These are phyloP conservation scores for Cyprinella venusta DNA, from an alignment of 2,797 vertebrate genomes.

Conservation along the genomic window DNA sequence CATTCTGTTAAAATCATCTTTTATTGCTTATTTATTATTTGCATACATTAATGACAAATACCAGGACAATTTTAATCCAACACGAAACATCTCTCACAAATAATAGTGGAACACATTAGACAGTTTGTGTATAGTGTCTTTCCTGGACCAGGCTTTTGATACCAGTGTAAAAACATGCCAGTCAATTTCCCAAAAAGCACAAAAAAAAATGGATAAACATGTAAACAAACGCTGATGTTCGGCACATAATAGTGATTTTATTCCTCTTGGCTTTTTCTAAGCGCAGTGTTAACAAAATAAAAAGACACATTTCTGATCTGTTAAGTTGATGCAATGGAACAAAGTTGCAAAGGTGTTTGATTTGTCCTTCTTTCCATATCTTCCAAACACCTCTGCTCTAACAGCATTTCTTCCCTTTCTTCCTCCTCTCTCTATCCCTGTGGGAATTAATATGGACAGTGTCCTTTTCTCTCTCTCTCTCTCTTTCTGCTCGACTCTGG, in stretches of 20 bases:
- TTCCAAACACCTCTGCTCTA: constrained; percentile 57
- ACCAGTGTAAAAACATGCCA: constrained; percentile 41
- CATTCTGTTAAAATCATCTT: constrained; percentile 14
- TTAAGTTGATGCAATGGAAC: neutral
- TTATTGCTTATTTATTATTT: constrained; percentile 61
- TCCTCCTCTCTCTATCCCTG: constrained; percentile 75
- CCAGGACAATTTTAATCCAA: constrained; percentile 59
- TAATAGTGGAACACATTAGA: constrained; percentile 54
- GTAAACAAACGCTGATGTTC: constrained; percentile 48
- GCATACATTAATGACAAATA: constrained; percentile 52
- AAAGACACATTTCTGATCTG: neutral
- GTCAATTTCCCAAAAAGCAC: constrained; percentile 63
- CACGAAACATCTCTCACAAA: constrained; percentile 51
- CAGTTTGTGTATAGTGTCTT: constrained; percentile 63
- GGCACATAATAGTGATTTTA: constrained; percentile 64
- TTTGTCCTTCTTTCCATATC: constrained; percentile 6
- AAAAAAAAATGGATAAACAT: constrained; percentile 26
- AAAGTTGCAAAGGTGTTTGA: neutral
- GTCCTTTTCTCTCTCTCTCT: constrained; percentile 79
- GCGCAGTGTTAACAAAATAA: constrained; percentile 58
- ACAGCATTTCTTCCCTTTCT: constrained; percentile 80
- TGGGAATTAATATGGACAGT: constrained; percentile 84
- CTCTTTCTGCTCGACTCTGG: constrained; percentile 76
- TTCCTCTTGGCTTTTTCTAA: constrained; percentile 43
- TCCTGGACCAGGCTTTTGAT: constrained; percentile 52